phyloP scores from a whole-genome alignment of 2,113 vertebrate genomes.

The Elgaria multicarinata region DNA sequence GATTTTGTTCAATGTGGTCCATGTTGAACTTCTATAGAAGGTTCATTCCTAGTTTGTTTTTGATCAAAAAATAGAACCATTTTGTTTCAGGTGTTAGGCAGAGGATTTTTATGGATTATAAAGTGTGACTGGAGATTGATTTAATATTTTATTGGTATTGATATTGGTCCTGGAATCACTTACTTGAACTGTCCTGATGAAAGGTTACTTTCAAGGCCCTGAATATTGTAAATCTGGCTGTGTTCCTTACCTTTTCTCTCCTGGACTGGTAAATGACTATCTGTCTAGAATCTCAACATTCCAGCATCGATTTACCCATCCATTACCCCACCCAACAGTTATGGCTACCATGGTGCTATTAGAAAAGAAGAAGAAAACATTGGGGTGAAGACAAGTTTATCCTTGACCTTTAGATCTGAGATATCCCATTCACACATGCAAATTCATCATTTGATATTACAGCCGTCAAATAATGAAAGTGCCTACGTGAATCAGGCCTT shows the following conservation, averaged over 20 bases:
- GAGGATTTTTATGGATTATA: neutral
- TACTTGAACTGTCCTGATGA: neutral
- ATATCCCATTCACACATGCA: neutral
- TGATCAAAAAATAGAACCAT: neutral
- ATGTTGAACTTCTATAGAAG: too few species aligned
- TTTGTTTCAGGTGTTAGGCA: neutral
- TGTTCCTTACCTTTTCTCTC: neutral
- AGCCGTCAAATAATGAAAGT: neutral
- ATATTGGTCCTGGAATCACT: neutral
- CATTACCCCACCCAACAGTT: neutral
- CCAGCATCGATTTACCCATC: neutral
- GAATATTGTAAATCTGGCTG: neutral
- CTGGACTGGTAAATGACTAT: too few species aligned
- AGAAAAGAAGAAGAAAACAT: neutral
- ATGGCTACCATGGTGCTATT: neutral
- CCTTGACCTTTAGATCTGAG: neutral
- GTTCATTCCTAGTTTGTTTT: neutral
- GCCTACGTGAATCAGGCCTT: neutral
- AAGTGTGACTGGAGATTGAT: neutral
- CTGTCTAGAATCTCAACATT: neutral
- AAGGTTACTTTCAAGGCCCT: neutral
- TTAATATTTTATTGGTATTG: neutral
- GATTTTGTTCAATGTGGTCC: neutral
- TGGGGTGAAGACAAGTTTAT: neutral
- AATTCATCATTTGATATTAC: neutral